A percentile compares a stretch with the other conserved stretches of the same genome.
These are phyloP conservation scores for Scleropages formosus DNA, from an alignment of 2,797 vertebrate species.

Conservation along the genomic window DNA sequence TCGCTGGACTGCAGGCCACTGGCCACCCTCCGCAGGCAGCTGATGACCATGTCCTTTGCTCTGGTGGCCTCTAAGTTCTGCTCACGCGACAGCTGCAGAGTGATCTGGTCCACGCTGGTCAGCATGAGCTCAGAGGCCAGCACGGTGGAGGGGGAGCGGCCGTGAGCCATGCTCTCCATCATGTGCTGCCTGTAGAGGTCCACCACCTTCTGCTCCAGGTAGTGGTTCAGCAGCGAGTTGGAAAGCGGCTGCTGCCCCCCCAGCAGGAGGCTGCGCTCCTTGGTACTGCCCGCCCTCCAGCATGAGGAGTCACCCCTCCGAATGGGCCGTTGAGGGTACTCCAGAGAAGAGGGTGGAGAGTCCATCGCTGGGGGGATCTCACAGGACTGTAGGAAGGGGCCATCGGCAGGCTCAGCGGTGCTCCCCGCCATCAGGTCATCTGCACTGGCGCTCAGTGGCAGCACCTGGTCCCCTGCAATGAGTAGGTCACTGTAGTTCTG, in stretches of 20 bases:
- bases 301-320: slow-evolving; percentile 70
- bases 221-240: slow-evolving; percentile 86
- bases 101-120: slow-evolving; percentile 89
- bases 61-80: slow-evolving; percentile 83
- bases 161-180: slow-evolving; percentile 79
- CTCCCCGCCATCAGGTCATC: slow-evolving; percentile 67
- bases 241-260: slow-evolving; percentile 84
- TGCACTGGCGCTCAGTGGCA: slow-evolving; percentile 76
- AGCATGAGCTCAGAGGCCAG: slow-evolving; percentile 86
- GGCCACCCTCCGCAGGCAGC: slow-evolving; percentile 81
- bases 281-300: slow-evolving; percentile 74
- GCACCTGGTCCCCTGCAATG: slow-evolving; percentile 88
- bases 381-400: slow-evolving; percentile 85
- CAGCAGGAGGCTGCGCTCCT: slow-evolving; percentile 76
- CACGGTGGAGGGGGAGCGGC: slow-evolving; percentile 70
- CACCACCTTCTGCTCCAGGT: slow-evolving; percentile 88
- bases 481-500: slow-evolving; percentile 92
- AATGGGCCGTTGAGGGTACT: slow-evolving; percentile 40
- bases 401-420: slow-evolving; percentile 57
- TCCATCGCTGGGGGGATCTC: slow-evolving; percentile 80
- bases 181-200: slow-evolving; percentile 92
- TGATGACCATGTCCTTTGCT: slow-evolving; percentile 92
- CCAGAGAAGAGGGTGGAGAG: slow-evolving; percentile 56
- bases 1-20: slow-evolving; percentile 81
- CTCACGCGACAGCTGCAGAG: slow-evolving; percentile 83